Evolutionary conservation across 92 coral and sea anemone genomes (phyloP).

Genomic region (Paramuricea clavata): DNA sequence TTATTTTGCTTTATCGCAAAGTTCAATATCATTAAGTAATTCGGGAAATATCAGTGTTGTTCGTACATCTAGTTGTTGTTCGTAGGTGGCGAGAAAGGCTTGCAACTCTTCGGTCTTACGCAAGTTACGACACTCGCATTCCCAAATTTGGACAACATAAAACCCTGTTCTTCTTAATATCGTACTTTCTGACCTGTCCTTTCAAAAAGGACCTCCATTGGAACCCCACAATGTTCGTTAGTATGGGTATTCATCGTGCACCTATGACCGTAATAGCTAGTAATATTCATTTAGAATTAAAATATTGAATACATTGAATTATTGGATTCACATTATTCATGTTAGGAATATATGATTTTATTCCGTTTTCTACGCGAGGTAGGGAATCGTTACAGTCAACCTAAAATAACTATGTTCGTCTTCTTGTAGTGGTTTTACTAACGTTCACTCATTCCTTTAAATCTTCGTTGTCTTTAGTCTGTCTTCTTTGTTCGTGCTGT

Average conservation of each 20-base stretch:
- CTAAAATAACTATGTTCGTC: no score
- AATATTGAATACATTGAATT: not conserved
- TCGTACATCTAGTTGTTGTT: not conserved
- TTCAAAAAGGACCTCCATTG: no score
- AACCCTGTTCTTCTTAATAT: not conserved
- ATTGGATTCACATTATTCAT: not conserved
- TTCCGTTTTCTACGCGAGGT: no score
- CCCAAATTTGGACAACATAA: conserved; percentile 45
- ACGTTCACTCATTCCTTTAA: no score
- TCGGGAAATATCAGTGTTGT: not conserved
- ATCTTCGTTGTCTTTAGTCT: no score
- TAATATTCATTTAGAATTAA: not conserved
- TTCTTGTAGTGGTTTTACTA: no score
- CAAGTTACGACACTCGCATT: conserved; percentile 52
- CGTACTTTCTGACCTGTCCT: not conserved
- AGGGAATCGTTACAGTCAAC: no score
- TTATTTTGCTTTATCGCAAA: no score
- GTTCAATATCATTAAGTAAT: not conserved
- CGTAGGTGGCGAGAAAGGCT: conserved; percentile 2
- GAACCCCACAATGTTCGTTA: not conserved
- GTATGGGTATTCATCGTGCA: not conserved
- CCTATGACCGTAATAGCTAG: not conserved
- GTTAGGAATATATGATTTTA: no score
- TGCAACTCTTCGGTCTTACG: conserved; percentile 21
- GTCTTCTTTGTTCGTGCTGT: no score